Base-by-base conservation (phyloP, 2,888 invertebrate species). In the Clusia tigrina region DNA sequence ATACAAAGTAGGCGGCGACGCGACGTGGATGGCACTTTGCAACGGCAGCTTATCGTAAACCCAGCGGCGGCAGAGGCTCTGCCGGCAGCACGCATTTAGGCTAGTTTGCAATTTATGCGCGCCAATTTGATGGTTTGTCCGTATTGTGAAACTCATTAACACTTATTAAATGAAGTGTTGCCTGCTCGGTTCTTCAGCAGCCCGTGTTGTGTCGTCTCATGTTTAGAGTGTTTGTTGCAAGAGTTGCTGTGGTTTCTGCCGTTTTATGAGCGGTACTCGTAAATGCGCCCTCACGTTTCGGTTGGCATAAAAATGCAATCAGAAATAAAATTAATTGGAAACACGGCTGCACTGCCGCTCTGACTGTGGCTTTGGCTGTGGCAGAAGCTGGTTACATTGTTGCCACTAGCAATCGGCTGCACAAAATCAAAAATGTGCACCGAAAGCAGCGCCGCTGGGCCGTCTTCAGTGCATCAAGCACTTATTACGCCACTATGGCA, bases 131-230 rank as follows among this genome's bases (percentile, higher is more conserved):
- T 71, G 67, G 66, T 63, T 66, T 62, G 63, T 70, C 66, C 62
- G 70, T 57, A 54, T 71, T 72, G 69, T 68, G 72, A 72, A 78
- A 78, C 78, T 79, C 78, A 79, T 78, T 78, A 78, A 75, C 78
- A 79, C 78, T 78, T 79, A 77, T 79, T 78, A 78, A 78, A 77
- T 69, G 69, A 75, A 78, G 71, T 73, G 78, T 73, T 70, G 66
- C 66, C 67, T 2, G 15, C 48, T 48, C 22, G 9, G 42, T 17
- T 3, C 12, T 15, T 15, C 12, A 5, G 42, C 42, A 15, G 42
- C 42, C 3, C 42, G 42, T 15, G 15, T 6, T 17, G 42, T 3
- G 12, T 42, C 3, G 3, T 42, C 42, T 42, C n/a, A 3, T n/a
- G 9, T 6, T 42, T 42, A 3, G 42, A 42, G 3, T 42, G 42